Conservation (phyloP, 1,140 invertebrate genomes). For the Solen grandis region DNA sequence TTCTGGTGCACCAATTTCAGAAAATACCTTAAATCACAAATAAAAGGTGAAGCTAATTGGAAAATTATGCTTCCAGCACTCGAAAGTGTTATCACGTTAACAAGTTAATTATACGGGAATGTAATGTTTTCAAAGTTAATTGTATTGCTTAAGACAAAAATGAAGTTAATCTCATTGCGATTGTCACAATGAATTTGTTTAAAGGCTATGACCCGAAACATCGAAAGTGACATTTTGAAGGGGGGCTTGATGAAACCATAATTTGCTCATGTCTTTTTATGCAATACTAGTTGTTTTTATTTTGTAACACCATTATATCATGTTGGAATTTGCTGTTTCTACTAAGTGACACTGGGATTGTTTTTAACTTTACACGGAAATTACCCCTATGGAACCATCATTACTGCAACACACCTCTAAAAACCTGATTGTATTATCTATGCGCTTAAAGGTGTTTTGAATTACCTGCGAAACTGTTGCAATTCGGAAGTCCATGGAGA, state of each 20-base stretch:
- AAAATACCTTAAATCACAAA: conserved; percentile 28
- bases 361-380: too few species aligned
- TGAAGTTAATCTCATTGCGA: not conserved
- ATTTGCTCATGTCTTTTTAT: too few species aligned
- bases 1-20: conserved; percentile 13
- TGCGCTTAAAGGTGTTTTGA: too few species aligned
- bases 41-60: conserved; percentile 44
- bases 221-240: conserved; percentile 32
- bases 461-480: too few species aligned
- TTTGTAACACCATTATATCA: too few species aligned
- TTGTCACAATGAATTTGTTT: conserved; percentile 43
- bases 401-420: too few species aligned
- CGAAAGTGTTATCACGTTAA: conserved; percentile 25
- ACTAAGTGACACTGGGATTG: too few species aligned
- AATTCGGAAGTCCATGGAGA: too few species aligned
- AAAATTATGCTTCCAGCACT: conserved; percentile 30
- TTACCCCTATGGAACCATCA: too few species aligned
- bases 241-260: not conserved
- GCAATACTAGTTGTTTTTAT: too few species aligned
- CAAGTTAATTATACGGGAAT: conserved; percentile 41
- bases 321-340: too few species aligned
- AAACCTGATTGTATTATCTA: too few species aligned
- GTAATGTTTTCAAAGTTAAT: conserved; percentile 8
- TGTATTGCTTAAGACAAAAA: not conserved
- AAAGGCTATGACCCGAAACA: conserved; percentile 42